Percentiles rank a stretch among this genome's conserved stretches.
Conservation (phyloP, 1,140 invertebrate species). For the Mizuhopecten yessoensis region DNA sequence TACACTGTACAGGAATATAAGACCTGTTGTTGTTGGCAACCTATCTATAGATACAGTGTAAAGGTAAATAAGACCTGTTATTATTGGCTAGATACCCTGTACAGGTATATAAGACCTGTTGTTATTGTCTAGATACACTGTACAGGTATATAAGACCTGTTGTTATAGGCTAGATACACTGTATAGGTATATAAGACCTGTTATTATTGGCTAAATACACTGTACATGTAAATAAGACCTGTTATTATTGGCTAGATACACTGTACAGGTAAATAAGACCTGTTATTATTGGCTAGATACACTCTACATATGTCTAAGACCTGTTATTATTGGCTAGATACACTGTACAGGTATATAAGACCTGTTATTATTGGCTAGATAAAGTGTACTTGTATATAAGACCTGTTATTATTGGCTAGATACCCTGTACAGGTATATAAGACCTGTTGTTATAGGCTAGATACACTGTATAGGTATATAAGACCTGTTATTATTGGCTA, state of each 20-base stretch:
- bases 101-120: background rate
- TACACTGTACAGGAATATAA: background rate
- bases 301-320: background rate
- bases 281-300: background rate
- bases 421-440: background rate
- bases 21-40: no score
- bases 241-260: background rate
- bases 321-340: background rate
- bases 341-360: background rate
- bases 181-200: background rate
- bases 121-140: background rate
- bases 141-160: background rate
- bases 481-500: background rate
- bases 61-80: background rate
- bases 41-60: background rate
- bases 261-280: background rate
- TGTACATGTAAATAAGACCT: background rate
- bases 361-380: background rate
- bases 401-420: background rate
- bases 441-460: background rate
- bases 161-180: background rate
- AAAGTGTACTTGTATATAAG: background rate
- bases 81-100: background rate
- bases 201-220: background rate
- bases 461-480: background rate